Percentiles rank a stretch among this genome's conserved stretches.
phyloP scores from a whole-genome alignment of 2,888 invertebrate species.

The Eilema depressum region DNA sequence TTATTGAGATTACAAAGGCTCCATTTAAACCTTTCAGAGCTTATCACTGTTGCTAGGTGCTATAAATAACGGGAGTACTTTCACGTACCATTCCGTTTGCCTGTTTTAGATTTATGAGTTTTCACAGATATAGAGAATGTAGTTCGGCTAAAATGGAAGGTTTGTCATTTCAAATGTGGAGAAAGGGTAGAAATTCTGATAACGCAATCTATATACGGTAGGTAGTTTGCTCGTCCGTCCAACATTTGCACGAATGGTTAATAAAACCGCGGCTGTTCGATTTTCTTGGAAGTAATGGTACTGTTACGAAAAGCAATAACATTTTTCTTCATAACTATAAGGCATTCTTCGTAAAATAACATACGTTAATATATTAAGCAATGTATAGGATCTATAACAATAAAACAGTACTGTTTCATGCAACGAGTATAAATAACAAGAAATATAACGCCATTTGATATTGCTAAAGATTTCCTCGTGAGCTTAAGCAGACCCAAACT shows the following conservation, averaged over 20 bases:
- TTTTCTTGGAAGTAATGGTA: slow-evolving; percentile 3
- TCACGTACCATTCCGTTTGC: slow-evolving; percentile 40
- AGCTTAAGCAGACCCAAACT: no score
- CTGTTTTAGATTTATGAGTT: slow-evolving; percentile 24
- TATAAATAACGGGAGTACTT: slow-evolving; percentile 53
- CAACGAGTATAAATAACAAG: no score
- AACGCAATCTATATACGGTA: neutral
- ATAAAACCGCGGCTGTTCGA: neutral
- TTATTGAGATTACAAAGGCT: slow-evolving; percentile 58
- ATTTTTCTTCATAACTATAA: neutral
- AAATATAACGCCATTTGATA: no score
- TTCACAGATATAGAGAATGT: slow-evolving; percentile 18
- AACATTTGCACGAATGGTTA: neutral
- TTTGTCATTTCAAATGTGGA: slow-evolving; percentile 20
- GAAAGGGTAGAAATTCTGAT: slow-evolving; percentile 1
- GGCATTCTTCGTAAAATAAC: neutral
- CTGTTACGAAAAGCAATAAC: neutral
- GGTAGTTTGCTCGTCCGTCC: neutral
- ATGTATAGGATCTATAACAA: neutral
- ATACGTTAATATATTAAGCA: neutral
- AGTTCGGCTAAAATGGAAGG: slow-evolving; percentile 17
- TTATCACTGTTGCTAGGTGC: slow-evolving; percentile 47
- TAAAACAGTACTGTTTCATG: neutral
- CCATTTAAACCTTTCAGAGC: slow-evolving; percentile 41
- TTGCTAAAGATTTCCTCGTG: no score